Evolutionary conservation across 2,888 invertebrate genomes (phyloP).

Genomic region (Patella depressa): DNA sequence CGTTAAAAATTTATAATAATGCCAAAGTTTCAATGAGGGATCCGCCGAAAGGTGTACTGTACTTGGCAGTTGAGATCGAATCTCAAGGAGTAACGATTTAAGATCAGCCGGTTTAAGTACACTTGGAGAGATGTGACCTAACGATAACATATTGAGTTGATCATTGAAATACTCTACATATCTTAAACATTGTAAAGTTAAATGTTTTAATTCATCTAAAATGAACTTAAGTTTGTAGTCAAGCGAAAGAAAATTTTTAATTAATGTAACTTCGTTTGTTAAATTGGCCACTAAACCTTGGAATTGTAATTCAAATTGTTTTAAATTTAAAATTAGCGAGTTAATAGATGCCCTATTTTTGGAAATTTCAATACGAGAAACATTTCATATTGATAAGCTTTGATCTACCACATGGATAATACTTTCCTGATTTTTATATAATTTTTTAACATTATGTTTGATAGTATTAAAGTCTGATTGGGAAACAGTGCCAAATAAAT

Average conservation of each 20-base stretch:
- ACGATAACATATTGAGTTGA: not conserved
- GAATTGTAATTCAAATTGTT: not conserved
- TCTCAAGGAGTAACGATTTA: not conserved
- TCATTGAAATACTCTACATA: not conserved
- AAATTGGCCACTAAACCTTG: not conserved
- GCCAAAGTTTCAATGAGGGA: not conserved
- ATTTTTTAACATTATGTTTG: not conserved
- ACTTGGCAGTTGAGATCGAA: not conserved
- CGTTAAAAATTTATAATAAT: not conserved
- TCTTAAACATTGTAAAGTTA: not conserved
- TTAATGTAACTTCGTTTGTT: not conserved
- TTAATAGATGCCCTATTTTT: not conserved
- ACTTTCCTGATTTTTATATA: too few relatives aligned
- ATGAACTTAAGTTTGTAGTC: not conserved
- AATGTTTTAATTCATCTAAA: constrained; percentile 8
- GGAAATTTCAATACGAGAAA: not conserved
- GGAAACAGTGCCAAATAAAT: not conserved
- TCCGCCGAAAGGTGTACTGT: not conserved
- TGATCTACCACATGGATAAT: constrained; percentile 12
- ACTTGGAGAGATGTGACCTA: not conserved
- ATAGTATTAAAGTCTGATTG: not conserved
- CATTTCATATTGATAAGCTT: constrained; percentile 6
- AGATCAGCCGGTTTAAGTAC: not conserved
- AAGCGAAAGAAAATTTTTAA: not conserved
- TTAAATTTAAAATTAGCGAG: not conserved